Evolutionary conservation across 1,140 invertebrate species (phyloP), one percentile per base, ranked within the genome.

Genomic region (Drosophila rhopaloa): DNA sequence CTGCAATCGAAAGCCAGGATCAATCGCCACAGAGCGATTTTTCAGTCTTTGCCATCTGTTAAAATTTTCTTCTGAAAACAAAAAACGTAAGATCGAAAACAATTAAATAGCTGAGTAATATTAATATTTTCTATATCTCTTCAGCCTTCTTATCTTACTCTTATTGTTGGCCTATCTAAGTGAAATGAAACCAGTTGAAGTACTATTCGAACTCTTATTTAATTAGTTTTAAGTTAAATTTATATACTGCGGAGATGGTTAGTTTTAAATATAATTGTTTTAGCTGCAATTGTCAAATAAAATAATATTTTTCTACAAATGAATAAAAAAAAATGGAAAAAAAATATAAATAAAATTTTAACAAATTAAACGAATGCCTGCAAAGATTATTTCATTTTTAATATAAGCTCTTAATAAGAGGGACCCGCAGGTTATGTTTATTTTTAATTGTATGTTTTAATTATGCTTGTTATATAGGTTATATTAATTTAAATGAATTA

Each of bases 1-100:
- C 0, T 72, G 68, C 68, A 72, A 72, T 24, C 6, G 63, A 19
- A 68, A 68, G 10, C 37, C 16, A 51, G 68, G 68, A 57, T 58
- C 68, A 0, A 67, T 70, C 0, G 44, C 13, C 14, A 51, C 54
- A 8, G 8, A 68, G 38, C 11, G 5, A 9, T 72, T 72, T 5
- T 6, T 9, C 44, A 72, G 65, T n/a, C 2, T 58, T 8, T 70
- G 65, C 1, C 53, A 43, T 8, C 63, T 72, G 8, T 46, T 58
- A 0, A 68, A 70, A n/a, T 70, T 9, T 14, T 44, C 68, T 10
- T 29, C 68, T 0, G 53, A 72, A n/a, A 72, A 70, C 35, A 8
- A 0, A 8, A 58, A 57, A 7, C 68, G 68, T 72, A 72, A 70
- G 53, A 7, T 0, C 11, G 2, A 35, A 19, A 8, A 1, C 0